Evolutionary conservation across 2,888 invertebrate genomes (phyloP), one percentile per base, ranked within the genome.

Genomic region (Antheraea yamamai): DNA sequence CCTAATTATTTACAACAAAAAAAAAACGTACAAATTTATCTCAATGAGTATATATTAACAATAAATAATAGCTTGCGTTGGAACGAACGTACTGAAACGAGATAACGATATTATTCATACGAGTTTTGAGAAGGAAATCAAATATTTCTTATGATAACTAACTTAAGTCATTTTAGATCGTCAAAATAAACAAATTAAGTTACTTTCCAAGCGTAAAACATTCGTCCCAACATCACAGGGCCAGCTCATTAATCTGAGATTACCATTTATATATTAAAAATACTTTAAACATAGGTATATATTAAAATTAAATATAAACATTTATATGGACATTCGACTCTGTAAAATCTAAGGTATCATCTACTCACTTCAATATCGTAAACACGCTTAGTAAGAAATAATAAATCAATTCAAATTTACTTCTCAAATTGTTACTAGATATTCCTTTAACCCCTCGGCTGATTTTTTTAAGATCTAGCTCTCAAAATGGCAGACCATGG

Each of bases 31-130:
- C 47, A 72, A 71, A 75, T 72, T 83, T 85, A 85, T 82, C 2
- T 39, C 84, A 84, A 85, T 87, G 87, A 88, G 89, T 89, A 89
- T 88, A 66, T 30, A 23, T 85, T 88, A 90, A 90, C 89, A 86
- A 87, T 83, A 83, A 81, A 81, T 47, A 47, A 47, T 58, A 71
- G 74, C 14, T 68, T 35, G 76, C 74, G 39, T n/a, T 47, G 47
- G n/a, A 71, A 39, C 58, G 74, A 75, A 51, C 72, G 71, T 61
- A 39, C 70, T 2, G 12, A 39, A 61, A 1, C 2, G n/a, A 61
- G 23, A 58, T 18, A 58, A 18, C 55, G n/a, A 7, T 55, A 20
- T 18, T 7, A n/a, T 55, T 55, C 7, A 20, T 55, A 55, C 20
- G 20, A 55, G n/a, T 20, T 74, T 18, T 23, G 23, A 23, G 23